phyloP scores from a whole-genome alignment of 2,113 vertebrate genomes.

The Bos indicus region DNA sequence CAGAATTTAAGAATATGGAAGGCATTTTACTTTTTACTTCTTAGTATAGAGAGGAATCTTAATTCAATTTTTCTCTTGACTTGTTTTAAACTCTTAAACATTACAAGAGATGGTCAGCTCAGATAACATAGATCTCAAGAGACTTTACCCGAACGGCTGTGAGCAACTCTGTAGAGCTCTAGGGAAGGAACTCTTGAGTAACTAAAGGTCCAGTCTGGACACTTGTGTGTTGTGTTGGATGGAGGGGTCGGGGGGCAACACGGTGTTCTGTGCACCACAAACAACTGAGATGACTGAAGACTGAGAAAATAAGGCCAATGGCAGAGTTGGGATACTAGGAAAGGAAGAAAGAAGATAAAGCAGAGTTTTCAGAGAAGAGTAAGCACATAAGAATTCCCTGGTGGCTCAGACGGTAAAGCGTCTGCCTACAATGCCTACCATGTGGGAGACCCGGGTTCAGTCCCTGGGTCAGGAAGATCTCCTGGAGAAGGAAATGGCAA shows the following conservation, averaged over 20 bases:
- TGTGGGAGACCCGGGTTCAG: no score
- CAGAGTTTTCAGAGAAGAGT: not conserved
- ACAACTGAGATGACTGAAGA: not conserved
- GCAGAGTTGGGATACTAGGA: not conserved
- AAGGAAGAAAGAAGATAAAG: not conserved
- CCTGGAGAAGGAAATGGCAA: no score
- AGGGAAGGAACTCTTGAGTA: not conserved
- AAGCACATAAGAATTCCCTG: no score
- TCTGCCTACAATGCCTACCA: no score
- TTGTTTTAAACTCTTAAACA: not conserved
- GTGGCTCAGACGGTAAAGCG: no score
- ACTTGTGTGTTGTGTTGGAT: not conserved
- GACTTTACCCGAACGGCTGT: not conserved
- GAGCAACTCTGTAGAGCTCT: not conserved
- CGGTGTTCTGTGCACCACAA: not conserved
- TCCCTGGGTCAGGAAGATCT: no score
- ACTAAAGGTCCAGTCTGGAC: not conserved
- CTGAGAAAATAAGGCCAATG: not conserved
- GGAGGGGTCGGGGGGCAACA: not conserved
- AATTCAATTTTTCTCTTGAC: not conserved
- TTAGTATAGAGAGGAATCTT: not conserved
- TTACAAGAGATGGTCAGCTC: not conserved
- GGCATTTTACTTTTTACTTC: not conserved
- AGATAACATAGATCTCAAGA: not conserved
- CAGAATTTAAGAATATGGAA: not conserved